phyloP scores from a whole-genome alignment of 2,113 vertebrate species.

The Passerina amoena region DNA sequence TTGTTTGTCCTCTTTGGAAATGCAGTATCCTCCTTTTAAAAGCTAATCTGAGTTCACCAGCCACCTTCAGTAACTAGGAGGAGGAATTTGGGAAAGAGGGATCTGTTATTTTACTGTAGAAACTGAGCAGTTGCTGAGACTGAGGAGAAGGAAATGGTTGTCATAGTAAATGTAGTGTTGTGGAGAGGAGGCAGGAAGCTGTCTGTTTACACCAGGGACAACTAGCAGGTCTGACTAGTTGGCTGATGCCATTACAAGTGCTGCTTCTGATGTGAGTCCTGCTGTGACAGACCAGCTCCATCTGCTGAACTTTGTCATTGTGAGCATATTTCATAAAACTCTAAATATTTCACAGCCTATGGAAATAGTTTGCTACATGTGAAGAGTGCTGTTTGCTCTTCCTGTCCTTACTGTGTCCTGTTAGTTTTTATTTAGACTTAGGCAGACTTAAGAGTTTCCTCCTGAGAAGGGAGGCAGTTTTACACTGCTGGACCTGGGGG shows the following conservation, averaged over 20 bases:
- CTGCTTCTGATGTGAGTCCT: not conserved
- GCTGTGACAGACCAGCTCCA: not conserved
- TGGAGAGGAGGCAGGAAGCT: not conserved
- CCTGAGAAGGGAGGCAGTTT: constrained; percentile 8
- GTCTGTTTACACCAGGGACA: not conserved
- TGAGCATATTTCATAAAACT: not conserved
- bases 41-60: not conserved
- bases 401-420: not conserved
- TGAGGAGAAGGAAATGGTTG: not conserved
- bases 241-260: not conserved
- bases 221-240: constrained; percentile 11
- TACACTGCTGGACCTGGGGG: not conserved
- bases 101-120: not conserved
- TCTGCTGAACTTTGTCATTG: not conserved
- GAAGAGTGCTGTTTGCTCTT: not conserved
- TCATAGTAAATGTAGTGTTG: not conserved
- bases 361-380: not conserved
- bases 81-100: not conserved
- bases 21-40: constrained; percentile 78
- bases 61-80: not conserved
- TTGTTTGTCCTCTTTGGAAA: constrained; percentile 71
- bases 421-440: not conserved
- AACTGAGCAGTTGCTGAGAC: not conserved
- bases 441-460: not conserved
- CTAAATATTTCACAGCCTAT: not conserved